Conservation (phyloP, 35 echinoderm and acorn worm genomes). For the Hemicentrotus pulcherrimus region DNA sequence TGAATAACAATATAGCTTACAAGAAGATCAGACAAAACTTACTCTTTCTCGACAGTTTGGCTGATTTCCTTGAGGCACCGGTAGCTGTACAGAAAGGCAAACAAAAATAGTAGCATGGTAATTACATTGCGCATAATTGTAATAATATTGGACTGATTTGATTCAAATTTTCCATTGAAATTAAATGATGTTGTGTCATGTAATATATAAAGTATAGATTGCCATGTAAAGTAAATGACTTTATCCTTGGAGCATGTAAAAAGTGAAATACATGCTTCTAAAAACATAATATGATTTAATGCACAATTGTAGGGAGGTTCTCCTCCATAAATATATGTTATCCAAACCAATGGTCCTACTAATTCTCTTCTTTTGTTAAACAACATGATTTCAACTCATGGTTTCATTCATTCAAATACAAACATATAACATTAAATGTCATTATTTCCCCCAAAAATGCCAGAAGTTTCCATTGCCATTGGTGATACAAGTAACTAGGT, state of each 20-base stretch:
- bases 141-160: too few relatives aligned
- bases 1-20: not conserved
- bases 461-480: not conserved
- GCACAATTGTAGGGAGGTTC: too few relatives aligned
- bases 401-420: not conserved
- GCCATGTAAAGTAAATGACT: too few relatives aligned
- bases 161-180: too few relatives aligned
- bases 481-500: not conserved
- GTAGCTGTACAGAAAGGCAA: conserved; percentile 64
- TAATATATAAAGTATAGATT: too few relatives aligned
- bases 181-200: too few relatives aligned
- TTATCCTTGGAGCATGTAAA: too few relatives aligned
- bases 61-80: conserved; percentile 93
- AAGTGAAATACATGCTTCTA: too few relatives aligned
- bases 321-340: too few relatives aligned
- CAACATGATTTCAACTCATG: not conserved
- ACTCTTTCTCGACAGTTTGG: conserved; percentile 84
- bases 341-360: not conserved
- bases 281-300: too few relatives aligned
- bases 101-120: not conserved
- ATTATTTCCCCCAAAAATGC: not conserved
- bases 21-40: conserved; percentile 48
- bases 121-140: not conserved
- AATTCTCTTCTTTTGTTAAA: not conserved
- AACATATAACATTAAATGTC: not conserved